Conservation (phyloP, 2,113 vertebrate genomes). For the Pongo pygmaeus region DNA sequence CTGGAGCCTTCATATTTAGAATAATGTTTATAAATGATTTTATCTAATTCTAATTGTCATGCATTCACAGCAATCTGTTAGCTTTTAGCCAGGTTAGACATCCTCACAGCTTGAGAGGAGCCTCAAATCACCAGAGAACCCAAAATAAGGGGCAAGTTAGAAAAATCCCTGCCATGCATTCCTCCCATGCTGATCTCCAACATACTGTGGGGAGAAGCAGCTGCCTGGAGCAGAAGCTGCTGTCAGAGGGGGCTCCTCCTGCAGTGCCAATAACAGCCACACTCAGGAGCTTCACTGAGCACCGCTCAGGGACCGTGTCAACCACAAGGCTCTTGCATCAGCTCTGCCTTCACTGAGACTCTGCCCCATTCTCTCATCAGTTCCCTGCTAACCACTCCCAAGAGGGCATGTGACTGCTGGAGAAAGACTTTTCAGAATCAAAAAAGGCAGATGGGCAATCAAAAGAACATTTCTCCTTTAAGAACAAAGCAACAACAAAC, state of each 20-base stretch:
- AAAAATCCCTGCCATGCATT: not conserved
- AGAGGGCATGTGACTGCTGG: slow-evolving; percentile 51
- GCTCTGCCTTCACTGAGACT: not conserved
- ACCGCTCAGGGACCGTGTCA: not conserved
- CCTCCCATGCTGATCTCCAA: not conserved
- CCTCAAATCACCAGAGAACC: slow-evolving; percentile 38
- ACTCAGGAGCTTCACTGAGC: not conserved
- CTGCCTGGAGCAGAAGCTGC: rapidly evolving
- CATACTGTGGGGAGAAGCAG: rapidly evolving
- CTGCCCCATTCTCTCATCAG: slow-evolving; percentile 65
- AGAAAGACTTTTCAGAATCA: slow-evolving; percentile 60
- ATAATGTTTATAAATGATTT: slow-evolving; percentile 62
- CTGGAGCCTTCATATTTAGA: slow-evolving; percentile 46
- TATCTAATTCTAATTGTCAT: slow-evolving; percentile 50
- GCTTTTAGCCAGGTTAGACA: slow-evolving; percentile 53
- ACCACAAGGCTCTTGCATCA: not conserved
- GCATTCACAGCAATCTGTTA: slow-evolving; percentile 53
- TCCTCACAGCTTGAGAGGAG: not conserved
- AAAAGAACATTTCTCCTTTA: slow-evolving; percentile 40
- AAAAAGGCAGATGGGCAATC: slow-evolving; percentile 55
- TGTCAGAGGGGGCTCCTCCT: not conserved
- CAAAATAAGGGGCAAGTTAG: not conserved
- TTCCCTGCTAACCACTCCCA: slow-evolving; percentile 58
- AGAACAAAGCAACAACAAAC: not conserved
- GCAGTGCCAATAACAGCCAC: slow-evolving; percentile 6